Conservation (phyloP, 2,888 invertebrate species). For the Pandemis cinnamomeana region DNA sequence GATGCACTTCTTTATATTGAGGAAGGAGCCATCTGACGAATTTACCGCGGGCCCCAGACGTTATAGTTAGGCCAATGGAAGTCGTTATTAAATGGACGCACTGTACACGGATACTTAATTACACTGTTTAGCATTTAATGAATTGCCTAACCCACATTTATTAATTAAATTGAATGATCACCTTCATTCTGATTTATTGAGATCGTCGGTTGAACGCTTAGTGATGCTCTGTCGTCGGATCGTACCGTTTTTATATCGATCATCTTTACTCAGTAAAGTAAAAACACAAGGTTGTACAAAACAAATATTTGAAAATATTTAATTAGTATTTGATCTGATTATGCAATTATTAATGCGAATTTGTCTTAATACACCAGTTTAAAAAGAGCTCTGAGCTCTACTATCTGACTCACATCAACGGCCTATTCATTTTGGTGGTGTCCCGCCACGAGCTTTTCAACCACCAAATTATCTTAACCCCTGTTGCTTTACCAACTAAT, state of each 20-base stretch:
- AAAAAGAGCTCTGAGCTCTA: background rate
- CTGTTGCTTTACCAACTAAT: background rate
- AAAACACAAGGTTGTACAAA: conserved; percentile 58
- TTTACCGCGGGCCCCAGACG: too few relatives aligned
- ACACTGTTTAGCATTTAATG: too few relatives aligned
- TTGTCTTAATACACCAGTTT: background rate
- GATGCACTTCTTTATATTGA: too few relatives aligned
- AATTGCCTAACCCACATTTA: background rate
- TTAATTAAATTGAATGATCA: conserved; percentile 44
- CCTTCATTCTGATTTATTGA: conserved; percentile 71
- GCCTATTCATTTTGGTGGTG: conserved; percentile 13
- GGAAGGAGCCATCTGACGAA: too few relatives aligned
- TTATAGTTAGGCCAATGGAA: too few relatives aligned
- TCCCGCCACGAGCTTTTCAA: background rate
- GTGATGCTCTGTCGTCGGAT: conserved; percentile 54
- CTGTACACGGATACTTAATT: too few relatives aligned
- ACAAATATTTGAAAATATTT: conserved; percentile 53
- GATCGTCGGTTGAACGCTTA: conserved; percentile 59
- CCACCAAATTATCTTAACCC: background rate
- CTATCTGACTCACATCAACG: background rate
- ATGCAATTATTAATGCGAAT: conserved; percentile 51
- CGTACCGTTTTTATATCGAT: conserved; percentile 62
- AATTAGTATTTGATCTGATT: conserved; percentile 43
- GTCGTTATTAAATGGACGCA: too few relatives aligned
- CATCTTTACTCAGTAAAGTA: conserved; percentile 46